Evolutionary conservation across 2,888 invertebrate genomes (phyloP).

Genomic region (Epirrhoe tristata): DNA sequence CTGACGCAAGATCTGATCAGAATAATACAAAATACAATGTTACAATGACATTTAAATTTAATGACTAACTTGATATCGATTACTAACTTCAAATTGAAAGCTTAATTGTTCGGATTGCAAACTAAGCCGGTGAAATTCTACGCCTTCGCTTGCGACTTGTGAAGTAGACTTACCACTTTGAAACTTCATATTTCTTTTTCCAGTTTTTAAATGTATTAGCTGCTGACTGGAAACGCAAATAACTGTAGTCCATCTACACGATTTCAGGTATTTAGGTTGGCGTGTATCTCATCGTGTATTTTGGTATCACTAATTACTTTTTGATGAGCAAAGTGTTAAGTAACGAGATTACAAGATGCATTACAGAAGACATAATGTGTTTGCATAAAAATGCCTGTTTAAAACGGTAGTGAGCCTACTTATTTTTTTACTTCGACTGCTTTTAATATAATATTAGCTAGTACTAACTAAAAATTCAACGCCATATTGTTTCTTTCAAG

Average conservation of each 20-base stretch:
- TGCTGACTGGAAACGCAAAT: conserved; percentile 24
- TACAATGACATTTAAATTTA: neutral
- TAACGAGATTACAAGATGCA: conserved; percentile 64
- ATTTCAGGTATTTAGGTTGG: conserved; percentile 44
- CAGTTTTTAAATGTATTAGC: conserved; percentile 5
- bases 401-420: neutral
- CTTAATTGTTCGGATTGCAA: conserved; percentile 33
- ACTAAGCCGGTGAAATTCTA: conserved; percentile 19
- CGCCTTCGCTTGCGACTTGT: conserved; percentile 17
- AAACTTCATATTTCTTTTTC: conserved; percentile 15
- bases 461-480: too few relatives aligned
- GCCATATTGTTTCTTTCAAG: too few relatives aligned
- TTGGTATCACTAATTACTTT: conserved; percentile 72
- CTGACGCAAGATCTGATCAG: conserved; percentile 9
- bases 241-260: conserved; percentile 23
- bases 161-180: conserved; percentile 20
- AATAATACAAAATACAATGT: neutral
- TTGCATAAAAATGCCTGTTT: conserved; percentile 31
- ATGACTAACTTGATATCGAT: conserved; percentile 2
- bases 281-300: conserved; percentile 61
- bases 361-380: conserved; percentile 48
- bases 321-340: conserved; percentile 70
- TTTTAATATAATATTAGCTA: neutral
- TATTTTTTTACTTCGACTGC: neutral
- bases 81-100: conserved; percentile 24